Conservation (phyloP, 1,140 invertebrate genomes). For the Mycetomoellerius zeteki region DNA sequence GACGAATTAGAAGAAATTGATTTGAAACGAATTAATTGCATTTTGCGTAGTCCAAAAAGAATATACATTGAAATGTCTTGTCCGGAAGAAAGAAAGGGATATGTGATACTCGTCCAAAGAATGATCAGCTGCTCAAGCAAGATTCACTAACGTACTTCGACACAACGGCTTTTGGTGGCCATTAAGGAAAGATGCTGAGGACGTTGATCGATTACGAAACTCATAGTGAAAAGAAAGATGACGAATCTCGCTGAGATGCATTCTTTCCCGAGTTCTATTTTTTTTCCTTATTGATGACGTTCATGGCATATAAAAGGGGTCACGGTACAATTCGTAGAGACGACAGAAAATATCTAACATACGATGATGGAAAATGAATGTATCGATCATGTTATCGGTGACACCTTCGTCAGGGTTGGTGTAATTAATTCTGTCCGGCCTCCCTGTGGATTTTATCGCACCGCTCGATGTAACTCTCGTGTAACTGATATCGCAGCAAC, state of each 20-base stretch:
- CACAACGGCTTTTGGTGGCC: neutral
- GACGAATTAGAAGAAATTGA: neutral
- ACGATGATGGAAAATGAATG: constrained; percentile 25
- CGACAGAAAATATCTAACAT: neutral
- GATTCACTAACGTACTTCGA: neutral
- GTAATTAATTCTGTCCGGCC: constrained; percentile 30
- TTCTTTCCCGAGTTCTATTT: neutral
- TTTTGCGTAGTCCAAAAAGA: neutral
- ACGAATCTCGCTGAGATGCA: constrained; percentile 9
- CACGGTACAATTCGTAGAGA: constrained; percentile 7
- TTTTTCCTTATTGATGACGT: constrained; percentile 10
- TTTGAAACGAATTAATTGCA: neutral
- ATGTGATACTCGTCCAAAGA: constrained; percentile 12
- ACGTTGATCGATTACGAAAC: constrained; percentile 44
- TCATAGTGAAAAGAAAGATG: neutral
- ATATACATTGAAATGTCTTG: neutral
- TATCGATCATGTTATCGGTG: constrained; percentile 44
- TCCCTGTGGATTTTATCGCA: constrained; percentile 7
- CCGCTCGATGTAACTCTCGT: constrained; percentile 10
- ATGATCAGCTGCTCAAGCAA: neutral
- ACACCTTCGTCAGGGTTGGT: constrained; percentile 20
- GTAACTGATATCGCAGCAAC: neutral
- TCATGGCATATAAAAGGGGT: neutral
- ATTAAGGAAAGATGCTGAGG: constrained; percentile 28
- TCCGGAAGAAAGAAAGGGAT: neutral